Base-by-base conservation (phyloP, 2,797 vertebrate species). In the Craterocephalus amniculus region DNA sequence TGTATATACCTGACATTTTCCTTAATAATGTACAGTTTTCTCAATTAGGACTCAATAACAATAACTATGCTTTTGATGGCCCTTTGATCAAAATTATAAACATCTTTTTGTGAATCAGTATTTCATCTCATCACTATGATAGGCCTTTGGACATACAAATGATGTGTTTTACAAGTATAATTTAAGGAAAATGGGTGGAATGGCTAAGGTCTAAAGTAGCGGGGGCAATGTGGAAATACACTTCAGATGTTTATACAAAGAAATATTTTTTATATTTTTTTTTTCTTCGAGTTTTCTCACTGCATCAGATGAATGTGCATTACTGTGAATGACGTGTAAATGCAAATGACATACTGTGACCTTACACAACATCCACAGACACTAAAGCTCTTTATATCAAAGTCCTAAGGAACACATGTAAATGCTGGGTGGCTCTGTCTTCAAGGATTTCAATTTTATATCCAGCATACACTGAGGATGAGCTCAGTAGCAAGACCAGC, bases 361-460 rank as follows among this genome's bases (percentile, higher is more conserved):
- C 26, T 72, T 27, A 43, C 29, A 64, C 26, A 54, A 67, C 20
- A 68, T 52, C 43, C 6, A 11, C 38, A 60, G 18, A 67, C 0
- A 0, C 20, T 31, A 12, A 58, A 48, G 26, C 34, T 67, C 75
- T 63, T 64, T 34, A 59, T 58, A 62, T 40, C 24, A 73, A 64
- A 73, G 45, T 16, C 49, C 66, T 24, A 2, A 58, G 34, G 26
- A 49, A 65, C 7, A 57, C 56, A 61, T 38, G 56, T 32, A 35
- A 55, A 63, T 49, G 56, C 54, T 32, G n/a, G 32, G 58, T 34
- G 14, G 67, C 31, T 40, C 62, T 24, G 22, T 76, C 67, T 70
- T 68, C 16, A 45, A 70, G 62, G 74, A 76, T 78, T 85, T 73
- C 35, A 60, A 71, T 68, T 73, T 76, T 43, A 49, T 65, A 66